These are phyloP conservation scores for Trematomus bernacchii DNA, from an alignment of 2,797 vertebrate species.

Conservation along the genomic window DNA sequence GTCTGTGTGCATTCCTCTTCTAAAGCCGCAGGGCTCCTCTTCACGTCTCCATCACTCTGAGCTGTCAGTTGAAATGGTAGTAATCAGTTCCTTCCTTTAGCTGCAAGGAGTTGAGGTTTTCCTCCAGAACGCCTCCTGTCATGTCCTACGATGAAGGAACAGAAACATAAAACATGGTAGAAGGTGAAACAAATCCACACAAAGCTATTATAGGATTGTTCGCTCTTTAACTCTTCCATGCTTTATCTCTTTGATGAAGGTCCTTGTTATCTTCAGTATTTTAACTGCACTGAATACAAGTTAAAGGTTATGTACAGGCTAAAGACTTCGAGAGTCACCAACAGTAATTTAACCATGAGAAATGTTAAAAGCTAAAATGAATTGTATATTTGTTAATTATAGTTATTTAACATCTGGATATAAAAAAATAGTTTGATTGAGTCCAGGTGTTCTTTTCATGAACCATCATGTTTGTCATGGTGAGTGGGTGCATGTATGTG, in stretches of 20 bases:
- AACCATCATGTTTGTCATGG: too few relatives aligned
- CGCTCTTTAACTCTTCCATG: neutral
- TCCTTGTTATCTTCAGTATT: slow-evolving; percentile 10
- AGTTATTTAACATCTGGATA: slow-evolving; percentile 46
- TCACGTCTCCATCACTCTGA: neutral
- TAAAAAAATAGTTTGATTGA: slow-evolving; percentile 50
- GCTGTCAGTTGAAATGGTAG: slow-evolving; percentile 81
- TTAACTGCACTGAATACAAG: neutral
- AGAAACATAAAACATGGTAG: neutral
- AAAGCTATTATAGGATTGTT: neutral
- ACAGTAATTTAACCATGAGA: slow-evolving; percentile 1
- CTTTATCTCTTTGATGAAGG: neutral
- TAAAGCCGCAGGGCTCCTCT: slow-evolving; percentile 16
- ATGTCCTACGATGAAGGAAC: slow-evolving; percentile 86
- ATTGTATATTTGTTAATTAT: slow-evolving; percentile 31
- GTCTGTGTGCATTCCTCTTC: slow-evolving; percentile 20
- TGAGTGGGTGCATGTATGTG: slow-evolving; percentile 41
- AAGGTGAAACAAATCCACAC: neutral
- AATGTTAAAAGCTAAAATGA: slow-evolving; percentile 12
- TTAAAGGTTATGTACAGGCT: neutral
- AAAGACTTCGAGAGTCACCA: neutral
- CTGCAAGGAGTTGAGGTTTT: slow-evolving; percentile 87
- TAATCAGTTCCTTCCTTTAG: slow-evolving; percentile 86
- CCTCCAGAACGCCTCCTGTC: slow-evolving; percentile 91
- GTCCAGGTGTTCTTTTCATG: slow-evolving; percentile 54